Base-by-base conservation (phyloP, 2,888 invertebrate species). In the Panzeria rudis region DNA sequence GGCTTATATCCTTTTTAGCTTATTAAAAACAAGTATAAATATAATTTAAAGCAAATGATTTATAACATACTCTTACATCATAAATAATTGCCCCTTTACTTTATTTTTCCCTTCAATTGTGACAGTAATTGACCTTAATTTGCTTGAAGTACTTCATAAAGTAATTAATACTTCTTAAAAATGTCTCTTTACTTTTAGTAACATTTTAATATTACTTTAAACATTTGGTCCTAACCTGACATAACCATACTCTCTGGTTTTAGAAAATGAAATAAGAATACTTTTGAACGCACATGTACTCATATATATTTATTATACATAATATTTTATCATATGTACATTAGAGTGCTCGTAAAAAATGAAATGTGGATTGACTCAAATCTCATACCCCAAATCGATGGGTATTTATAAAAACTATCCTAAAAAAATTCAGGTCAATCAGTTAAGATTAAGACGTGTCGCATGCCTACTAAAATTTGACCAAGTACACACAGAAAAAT, bases 311-410 rank as follows among this genome's bases (percentile, higher is more conserved):
- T 44, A 17, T 44, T n/a, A 44, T n/a, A 41, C 17, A 4, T 1
- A 61, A 61, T 62, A 9, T 73, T 62, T 62, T 62, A 62, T 73
- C 13, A 62, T 50, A 38, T 50, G 9, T n/a, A 47, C 15, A 35
- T 13, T 41, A 2, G 23, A n/a, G n/a, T n/a, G n/a, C n/a, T n/a
- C n/a, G n/a, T n/a, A n/a, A n/a, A n/a, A n/a, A n/a, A n/a, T n/a
- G n/a, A n/a, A n/a, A n/a, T n/a, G n/a, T n/a, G n/a, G n/a, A n/a
- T n/a, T n/a, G n/a, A n/a, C n/a, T n/a, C n/a, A n/a, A n/a, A n/a
- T n/a, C n/a, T n/a, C n/a, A n/a, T n/a, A n/a, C n/a, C n/a, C n/a
- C n/a, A n/a, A n/a, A n/a, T n/a, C n/a, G n/a, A n/a, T n/a, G n/a
- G n/a, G n/a, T n/a, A n/a, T n/a, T n/a, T n/a, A n/a, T n/a, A n/a